Conservation (phyloP, 2,113 vertebrate genomes). For the Acanthisitta chloris region DNA sequence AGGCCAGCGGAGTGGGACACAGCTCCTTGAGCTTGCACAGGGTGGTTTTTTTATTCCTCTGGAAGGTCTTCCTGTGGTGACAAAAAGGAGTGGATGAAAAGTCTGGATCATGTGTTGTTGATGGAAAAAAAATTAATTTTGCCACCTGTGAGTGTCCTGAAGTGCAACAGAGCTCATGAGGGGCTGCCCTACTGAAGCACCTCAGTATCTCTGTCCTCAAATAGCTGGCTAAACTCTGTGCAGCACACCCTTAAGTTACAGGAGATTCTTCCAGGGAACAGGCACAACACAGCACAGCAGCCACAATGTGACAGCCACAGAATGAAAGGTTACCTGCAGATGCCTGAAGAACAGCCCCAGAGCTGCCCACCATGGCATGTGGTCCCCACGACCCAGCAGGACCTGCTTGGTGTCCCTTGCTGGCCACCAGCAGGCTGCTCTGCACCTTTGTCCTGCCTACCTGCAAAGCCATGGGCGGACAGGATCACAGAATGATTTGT, state of each 20-base stretch:
- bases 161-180: background rate
- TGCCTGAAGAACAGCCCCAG: background rate
- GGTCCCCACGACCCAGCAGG: background rate
- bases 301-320: fast-evolving
- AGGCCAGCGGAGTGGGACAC: background rate
- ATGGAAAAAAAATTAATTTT: background rate
- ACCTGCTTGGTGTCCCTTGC: background rate
- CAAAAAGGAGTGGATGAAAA: background rate
- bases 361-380: fast-evolving
- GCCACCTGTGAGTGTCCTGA: background rate
- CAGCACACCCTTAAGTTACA: background rate
- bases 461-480: background rate
- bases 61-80: background rate
- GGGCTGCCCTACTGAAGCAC: background rate
- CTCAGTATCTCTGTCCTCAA: background rate
- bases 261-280: background rate
- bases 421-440: background rate
- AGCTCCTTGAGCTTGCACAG: fast-evolving
- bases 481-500: background rate
- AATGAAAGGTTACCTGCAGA: background rate
- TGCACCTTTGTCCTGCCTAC: background rate
- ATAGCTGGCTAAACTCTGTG: background rate
- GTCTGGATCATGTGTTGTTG: background rate
- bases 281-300: fast-evolving
- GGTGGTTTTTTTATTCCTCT: background rate